These are phyloP conservation scores for Monopis laevigella DNA, from an alignment of 2,888 invertebrate genomes.

Conservation along the genomic window DNA sequence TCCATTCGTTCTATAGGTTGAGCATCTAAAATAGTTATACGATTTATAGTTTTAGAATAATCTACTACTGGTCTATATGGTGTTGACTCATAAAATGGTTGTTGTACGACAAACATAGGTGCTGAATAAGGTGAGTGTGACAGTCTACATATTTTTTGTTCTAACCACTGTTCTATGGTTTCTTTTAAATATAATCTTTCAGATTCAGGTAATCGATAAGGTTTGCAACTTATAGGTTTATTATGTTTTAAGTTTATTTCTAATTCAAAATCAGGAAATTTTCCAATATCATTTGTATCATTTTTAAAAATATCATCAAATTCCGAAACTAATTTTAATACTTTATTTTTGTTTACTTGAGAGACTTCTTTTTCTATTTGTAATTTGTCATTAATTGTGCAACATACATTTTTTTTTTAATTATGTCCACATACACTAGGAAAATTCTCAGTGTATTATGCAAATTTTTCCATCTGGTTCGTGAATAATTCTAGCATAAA, in stretches of 20 bases:
- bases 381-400: not conserved
- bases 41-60: conserved; percentile 14
- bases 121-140: conserved; percentile 14
- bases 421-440: not conserved
- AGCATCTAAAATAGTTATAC: conserved; percentile 9
- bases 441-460: not conserved
- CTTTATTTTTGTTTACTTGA: conserved; percentile 2
- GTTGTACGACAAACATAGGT: conserved; percentile 13
- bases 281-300: conserved; percentile 10
- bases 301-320: conserved; percentile 11
- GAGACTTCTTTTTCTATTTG: not conserved
- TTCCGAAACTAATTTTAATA: not conserved
- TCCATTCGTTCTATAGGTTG: conserved; percentile 9
- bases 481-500: conserved; percentile 1
- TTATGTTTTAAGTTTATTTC: conserved; percentile 12
- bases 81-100: conserved; percentile 13
- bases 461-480: not conserved
- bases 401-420: not conserved
- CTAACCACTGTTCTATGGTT: conserved; percentile 13
- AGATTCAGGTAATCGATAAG: conserved; percentile 12
- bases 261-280: conserved; percentile 11
- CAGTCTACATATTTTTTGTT: conserved; percentile 12
- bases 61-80: conserved; percentile 13
- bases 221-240: conserved; percentile 13
- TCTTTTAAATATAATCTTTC: conserved; percentile 11